These are phyloP conservation scores for Polydesmus complanatus DNA, from an alignment of 2,888 invertebrate species.

Conservation along the genomic window DNA sequence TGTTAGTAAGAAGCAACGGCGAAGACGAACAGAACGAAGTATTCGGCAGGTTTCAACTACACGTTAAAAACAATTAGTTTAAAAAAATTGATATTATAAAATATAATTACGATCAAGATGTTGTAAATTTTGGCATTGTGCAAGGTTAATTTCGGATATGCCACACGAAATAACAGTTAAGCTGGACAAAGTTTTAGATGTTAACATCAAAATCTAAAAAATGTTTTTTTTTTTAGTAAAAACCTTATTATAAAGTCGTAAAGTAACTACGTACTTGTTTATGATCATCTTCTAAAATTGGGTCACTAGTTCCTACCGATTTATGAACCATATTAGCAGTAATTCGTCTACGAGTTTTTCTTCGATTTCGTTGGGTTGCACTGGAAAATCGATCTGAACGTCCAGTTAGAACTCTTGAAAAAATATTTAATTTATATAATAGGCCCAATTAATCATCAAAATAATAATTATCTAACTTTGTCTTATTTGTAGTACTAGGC, in stretches of 20 bases:
- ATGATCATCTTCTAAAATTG: slow-evolving; percentile 6
- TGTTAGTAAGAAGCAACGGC: slow-evolving; percentile 2
- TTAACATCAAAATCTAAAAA: slow-evolving; percentile 1
- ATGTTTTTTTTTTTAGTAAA: not conserved
- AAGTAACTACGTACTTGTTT: not conserved
- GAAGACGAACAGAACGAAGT: slow-evolving; percentile 4
- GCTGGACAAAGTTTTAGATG: slow-evolving; percentile 6
- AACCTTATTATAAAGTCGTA: not conserved
- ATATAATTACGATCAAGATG: slow-evolving; percentile 5
- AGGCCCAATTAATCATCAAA: not conserved
- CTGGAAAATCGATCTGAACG: slow-evolving; percentile 2
- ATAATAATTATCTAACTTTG: not conserved
- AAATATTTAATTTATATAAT: not conserved
- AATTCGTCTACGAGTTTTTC: not conserved
- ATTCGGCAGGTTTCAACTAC: slow-evolving; percentile 11
- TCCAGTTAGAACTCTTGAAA: not conserved
- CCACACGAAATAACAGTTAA: slow-evolving; percentile 12
- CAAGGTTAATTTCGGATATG: slow-evolving; percentile 9
- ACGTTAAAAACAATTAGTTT: not conserved
- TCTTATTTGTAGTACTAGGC: no score
- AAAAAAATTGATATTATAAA: not conserved
- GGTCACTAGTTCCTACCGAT: slow-evolving; percentile 3
- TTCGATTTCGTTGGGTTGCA: not conserved
- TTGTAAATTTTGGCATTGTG: slow-evolving; percentile 4
- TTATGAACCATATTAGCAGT: not conserved